Conservation (phyloP, 1,140 invertebrate genomes). For the Theocolax elegans region DNA sequence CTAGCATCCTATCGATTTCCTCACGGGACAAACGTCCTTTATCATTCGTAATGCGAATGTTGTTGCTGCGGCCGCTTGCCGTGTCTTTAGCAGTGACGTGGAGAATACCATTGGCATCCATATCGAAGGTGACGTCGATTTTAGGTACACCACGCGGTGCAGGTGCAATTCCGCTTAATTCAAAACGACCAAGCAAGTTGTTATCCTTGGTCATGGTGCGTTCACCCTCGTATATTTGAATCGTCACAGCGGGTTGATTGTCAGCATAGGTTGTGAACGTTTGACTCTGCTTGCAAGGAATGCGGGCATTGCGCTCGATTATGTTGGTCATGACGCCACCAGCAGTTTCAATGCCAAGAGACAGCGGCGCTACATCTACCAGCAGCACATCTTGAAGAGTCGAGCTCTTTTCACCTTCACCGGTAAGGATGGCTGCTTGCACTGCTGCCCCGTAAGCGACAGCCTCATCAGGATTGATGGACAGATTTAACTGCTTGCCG, state of each 20-base stretch:
- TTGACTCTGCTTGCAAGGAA: conserved; percentile 74
- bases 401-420: conserved; percentile 67
- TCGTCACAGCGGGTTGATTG: conserved; percentile 78
- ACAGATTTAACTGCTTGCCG: conserved; percentile 74
- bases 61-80: conserved; percentile 67
- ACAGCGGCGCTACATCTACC: conserved; percentile 78
- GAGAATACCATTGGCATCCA: conserved; percentile 78
- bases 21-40: conserved; percentile 70
- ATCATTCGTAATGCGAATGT: conserved; percentile 72
- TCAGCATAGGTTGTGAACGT: conserved; percentile 76
- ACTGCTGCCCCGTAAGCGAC: conserved; percentile 77
- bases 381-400: conserved; percentile 75
- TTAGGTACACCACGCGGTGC: conserved; percentile 72
- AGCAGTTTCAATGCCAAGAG: conserved; percentile 71
- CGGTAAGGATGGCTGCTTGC: conserved; percentile 73
- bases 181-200: conserved; percentile 82
- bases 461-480: conserved; percentile 76
- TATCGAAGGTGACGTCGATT: conserved; percentile 76
- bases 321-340: conserved; percentile 72
- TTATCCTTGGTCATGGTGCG: conserved; percentile 77
- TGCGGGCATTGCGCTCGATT: conserved; percentile 73
- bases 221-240: conserved; percentile 78
- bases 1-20: conserved; percentile 74
- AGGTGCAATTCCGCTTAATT: conserved; percentile 69
- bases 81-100: conserved; percentile 69